phyloP scores from a whole-genome alignment of 2,113 vertebrate species.

The Terrapene triunguis region DNA sequence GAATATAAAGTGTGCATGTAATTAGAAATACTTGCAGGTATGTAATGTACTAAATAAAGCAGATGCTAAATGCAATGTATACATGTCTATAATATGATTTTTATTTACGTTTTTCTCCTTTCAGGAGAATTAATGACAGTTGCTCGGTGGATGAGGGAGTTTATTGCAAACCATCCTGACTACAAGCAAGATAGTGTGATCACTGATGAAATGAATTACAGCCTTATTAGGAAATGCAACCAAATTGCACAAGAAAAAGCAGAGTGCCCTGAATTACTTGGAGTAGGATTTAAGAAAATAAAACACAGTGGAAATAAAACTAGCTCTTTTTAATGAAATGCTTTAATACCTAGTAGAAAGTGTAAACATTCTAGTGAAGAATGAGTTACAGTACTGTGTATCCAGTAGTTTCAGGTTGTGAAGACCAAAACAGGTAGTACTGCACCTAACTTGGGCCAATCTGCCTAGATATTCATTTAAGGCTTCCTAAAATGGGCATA shows the following conservation, averaged over 20 bases:
- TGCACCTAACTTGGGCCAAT: conserved; percentile 75
- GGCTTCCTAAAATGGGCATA: conserved; percentile 77
- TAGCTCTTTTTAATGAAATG: conserved; percentile 46
- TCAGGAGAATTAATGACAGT: conserved; percentile 97
- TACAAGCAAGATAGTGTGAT: conserved; percentile 97
- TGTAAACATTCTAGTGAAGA: conserved; percentile 28
- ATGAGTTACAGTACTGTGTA: conserved; percentile 46
- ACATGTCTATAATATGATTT: neutral
- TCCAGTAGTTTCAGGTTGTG: conserved; percentile 62
- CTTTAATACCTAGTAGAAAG: neutral
- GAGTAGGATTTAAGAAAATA: conserved; percentile 86
- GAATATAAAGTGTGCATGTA: neutral
- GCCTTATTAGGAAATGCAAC: conserved; percentile 91
- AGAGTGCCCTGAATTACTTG: conserved; percentile 92
- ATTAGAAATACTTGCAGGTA: neutral
- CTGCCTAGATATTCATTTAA: conserved; percentile 58
- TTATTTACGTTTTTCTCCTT: neutral
- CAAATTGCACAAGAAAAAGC: conserved; percentile 89
- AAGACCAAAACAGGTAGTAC: conserved; percentile 82
- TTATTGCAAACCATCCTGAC: conserved; percentile 89
- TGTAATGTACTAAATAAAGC: neutral
- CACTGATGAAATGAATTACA: conserved; percentile 95
- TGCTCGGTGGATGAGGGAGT: conserved; percentile 97
- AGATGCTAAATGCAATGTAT: neutral
- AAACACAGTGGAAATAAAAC: conserved; percentile 80